Base-by-base conservation (phyloP, 1,140 invertebrate species). In the Lamellibrachia luymesi region DNA sequence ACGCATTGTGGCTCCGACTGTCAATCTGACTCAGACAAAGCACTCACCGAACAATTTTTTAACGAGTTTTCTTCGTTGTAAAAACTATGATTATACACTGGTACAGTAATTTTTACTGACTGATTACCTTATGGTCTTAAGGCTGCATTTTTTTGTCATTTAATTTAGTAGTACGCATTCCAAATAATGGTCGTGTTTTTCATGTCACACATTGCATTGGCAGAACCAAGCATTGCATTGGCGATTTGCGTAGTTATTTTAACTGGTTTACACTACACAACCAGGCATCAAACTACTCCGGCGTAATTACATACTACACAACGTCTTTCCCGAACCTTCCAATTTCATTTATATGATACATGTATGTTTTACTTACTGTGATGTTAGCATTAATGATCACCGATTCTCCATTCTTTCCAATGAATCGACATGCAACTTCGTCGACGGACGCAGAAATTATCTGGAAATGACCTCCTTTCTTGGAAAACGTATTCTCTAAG, bases 331-430 rank as follows among this genome's bases (percentile, higher is more conserved):
- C 64, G 64, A 80, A 80, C 64, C 64, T 80, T 80, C 64, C 64
- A 80, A 4, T 80, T 80, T 80, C 64, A 80, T 80, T 22, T 80
- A 80, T 4, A 80, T 22, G 64, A 22, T 80, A 80, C 25, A 22
- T 2, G 7, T 17, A 2, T 17, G 17, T 80, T 22, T 56, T 80
- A 80, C 64, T 80, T 80, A 80, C 98, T 96, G 98, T 99, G 96
- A 99, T 99, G 97, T 99, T 99, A 93, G 99, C 99, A 97, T 99
- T 98, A 95, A 99, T 99, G 96, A 98, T 98, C 96, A 98, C 99
- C 97, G 98, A 98, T 96, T 98, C 98, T 95, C 98, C 98, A 97
- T 98, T 98, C 97, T 97, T 98, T 96, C 98, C 98, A 97, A 99
- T 98, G 97, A 99, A 99, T 96, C 98, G 98, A 97, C 98, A 99